Evolutionary conservation across 2,888 invertebrate genomes (phyloP), one percentile per base, ranked within the genome.

Genomic region (Leucophenga montana): DNA sequence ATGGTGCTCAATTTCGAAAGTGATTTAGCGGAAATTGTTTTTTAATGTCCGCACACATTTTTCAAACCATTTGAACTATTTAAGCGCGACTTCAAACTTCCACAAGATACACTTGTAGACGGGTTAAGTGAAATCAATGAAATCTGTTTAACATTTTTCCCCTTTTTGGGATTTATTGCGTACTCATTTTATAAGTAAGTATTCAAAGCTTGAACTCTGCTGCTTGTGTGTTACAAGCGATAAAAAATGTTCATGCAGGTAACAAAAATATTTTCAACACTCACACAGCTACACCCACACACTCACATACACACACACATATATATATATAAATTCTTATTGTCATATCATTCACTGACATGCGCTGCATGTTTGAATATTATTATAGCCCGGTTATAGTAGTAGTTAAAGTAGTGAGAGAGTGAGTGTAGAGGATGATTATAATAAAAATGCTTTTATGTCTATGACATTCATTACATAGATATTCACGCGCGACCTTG

Each of bases 11-110:
- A 44, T 39, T 66, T 54, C 9, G 50, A 74, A 76, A 76, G 73
- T 77, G 80, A 73, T 74, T 79, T 76, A 65, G 67, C 78, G 81
- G 79, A 81, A 82, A 81, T 81, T 78, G 83, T 79, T 81, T 80
- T 79, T 82, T 81, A 81, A 81, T 80, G 79, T 74, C 73, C 46
- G 75, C 4, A 16, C 6, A 16, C 6, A 50, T n/a, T 50, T 50
- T 50, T 50, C n/a, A 14, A 46, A 6, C 76, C 77, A 78, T 75
- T 73, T 80, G 75, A 80, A 80, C 82, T 79, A 79, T 78, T 81
- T 80, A 80, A 77, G 76, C 76, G 72, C 27, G 27, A 20, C 27
- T 56, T 3, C 14, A 56, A 56, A 9, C 9, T 56, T 18, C 3
- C 9, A 2, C 48, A 50, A 50, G 3, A 27, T 4, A 46, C n/a